A percentile compares a stretch with the other conserved stretches of the same genome.
phyloP scores from a whole-genome alignment of 1,140 invertebrate species.

The Leptinotarsa lineolata region DNA sequence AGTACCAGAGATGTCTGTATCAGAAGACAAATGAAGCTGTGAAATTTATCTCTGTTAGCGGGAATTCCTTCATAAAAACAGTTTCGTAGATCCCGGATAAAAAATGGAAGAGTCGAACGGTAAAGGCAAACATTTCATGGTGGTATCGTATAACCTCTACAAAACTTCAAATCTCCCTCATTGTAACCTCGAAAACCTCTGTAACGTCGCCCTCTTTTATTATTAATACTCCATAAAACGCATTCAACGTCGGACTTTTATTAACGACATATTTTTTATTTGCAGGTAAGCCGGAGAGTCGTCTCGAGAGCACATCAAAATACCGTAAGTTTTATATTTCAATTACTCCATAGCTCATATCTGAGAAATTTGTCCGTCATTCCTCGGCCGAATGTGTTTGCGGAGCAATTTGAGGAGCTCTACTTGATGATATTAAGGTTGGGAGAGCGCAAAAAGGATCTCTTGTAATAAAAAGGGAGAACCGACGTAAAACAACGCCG shows the following conservation, averaged over 20 bases:
- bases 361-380: conserved; percentile 22
- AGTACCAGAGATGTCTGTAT: neutral
- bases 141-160: conserved; percentile 5
- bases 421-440: conserved; percentile 28
- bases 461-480: conserved; percentile 19
- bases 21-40: neutral
- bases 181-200: neutral
- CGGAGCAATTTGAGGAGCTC: conserved; percentile 28
- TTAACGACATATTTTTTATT: conserved; percentile 26
- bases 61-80: neutral
- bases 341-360: conserved; percentile 26
- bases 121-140: conserved; percentile 4
- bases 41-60: neutral
- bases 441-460: conserved; percentile 22
- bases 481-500: conserved; percentile 25
- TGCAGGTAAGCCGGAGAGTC: conserved; percentile 22
- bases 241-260: conserved; percentile 23
- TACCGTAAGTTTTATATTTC: conserved; percentile 32
- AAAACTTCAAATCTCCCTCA: conserved; percentile 13
- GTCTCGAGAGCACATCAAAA: conserved; percentile 19
- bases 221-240: conserved; percentile 23
- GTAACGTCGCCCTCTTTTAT: conserved; percentile 20
- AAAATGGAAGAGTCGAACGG: neutral
- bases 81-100: neutral
- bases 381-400: conserved; percentile 27